Evolutionary conservation across 2,888 invertebrate genomes (phyloP).

Genomic region (Eumacrocentrus americanus): DNA sequence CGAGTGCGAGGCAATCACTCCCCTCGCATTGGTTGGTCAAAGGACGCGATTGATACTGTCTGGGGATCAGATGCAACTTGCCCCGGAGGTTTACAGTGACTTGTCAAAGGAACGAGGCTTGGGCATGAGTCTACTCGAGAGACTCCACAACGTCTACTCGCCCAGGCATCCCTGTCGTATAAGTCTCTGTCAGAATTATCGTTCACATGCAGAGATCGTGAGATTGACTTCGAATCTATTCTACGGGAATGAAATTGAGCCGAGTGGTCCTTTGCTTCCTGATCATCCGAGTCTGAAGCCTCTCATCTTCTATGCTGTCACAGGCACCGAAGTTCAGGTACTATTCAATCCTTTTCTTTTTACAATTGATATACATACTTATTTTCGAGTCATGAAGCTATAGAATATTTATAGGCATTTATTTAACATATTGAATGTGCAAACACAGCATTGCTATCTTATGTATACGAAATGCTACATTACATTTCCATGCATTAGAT

Average conservation of each 20-base stretch:
- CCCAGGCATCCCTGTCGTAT: slow-evolving; percentile 78
- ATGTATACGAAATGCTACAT: slow-evolving; percentile 10
- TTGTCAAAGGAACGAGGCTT: slow-evolving; percentile 74
- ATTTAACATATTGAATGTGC: too few species aligned
- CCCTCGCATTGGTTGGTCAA: slow-evolving; percentile 74
- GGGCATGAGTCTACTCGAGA: slow-evolving; percentile 77
- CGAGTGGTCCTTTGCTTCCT: slow-evolving; percentile 73
- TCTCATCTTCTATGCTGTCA: slow-evolving; percentile 79
- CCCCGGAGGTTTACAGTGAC: slow-evolving; percentile 80
- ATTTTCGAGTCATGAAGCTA: too few species aligned
- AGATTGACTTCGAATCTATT: slow-evolving; percentile 82
- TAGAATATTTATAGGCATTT: too few species aligned
- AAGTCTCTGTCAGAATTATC: slow-evolving; percentile 80
- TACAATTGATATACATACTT: neutral
- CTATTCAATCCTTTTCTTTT: slow-evolving; percentile 35
- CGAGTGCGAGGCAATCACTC: slow-evolving; percentile 85
- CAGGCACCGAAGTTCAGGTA: slow-evolving; percentile 82
- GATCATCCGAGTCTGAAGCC: slow-evolving; percentile 75
- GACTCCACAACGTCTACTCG: slow-evolving; percentile 79
- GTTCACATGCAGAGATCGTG: slow-evolving; percentile 82
- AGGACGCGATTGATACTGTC: slow-evolving; percentile 79
- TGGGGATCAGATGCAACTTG: slow-evolving; percentile 86
- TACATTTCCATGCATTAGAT: slow-evolving; percentile 7
- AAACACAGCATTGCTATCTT: too few species aligned
- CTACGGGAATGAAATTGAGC: slow-evolving; percentile 77